A percentile compares a stretch with the other conserved stretches of the same genome.
phyloP scores from a whole-genome alignment of 1,140 invertebrate genomes.

The Cardiocondyla obscurior region DNA sequence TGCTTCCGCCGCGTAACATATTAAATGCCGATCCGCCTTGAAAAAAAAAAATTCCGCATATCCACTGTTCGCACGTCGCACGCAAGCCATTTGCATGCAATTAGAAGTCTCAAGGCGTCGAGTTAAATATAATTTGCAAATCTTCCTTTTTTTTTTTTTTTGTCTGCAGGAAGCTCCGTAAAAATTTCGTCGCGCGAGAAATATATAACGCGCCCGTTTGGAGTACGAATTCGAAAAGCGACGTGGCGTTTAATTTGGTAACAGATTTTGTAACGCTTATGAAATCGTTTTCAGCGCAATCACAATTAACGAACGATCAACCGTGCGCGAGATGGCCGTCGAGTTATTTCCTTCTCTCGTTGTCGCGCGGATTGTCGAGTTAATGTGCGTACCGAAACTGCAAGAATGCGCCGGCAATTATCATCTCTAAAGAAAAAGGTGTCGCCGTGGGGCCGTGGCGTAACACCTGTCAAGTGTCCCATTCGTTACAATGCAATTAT shows the following conservation, averaged over 20 bases:
- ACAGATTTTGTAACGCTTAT: background rate
- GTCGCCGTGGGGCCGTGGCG: conserved; percentile 7
- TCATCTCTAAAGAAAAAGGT: conserved; percentile 25
- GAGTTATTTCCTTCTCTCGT: background rate
- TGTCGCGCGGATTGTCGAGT: too few relatives aligned
- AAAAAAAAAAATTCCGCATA: background rate
- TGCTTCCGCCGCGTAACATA: conserved; percentile 18
- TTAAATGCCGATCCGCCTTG: conserved; percentile 24
- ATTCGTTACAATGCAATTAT: conserved; percentile 35
- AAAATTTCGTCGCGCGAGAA: background rate
- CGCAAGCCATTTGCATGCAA: background rate
- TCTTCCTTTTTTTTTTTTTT: too few relatives aligned
- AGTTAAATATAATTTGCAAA: background rate
- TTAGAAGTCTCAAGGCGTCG: background rate
- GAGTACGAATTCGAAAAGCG: background rate
- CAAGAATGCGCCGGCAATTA: conserved; percentile 19
- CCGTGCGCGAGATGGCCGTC: too few relatives aligned
- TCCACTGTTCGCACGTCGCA: background rate
- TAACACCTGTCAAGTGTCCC: background rate
- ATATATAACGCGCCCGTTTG: background rate
- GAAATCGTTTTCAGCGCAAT: too few relatives aligned
- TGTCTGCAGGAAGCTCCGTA: too few relatives aligned
- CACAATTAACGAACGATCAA: background rate
- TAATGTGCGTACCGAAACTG: conserved; percentile 6
- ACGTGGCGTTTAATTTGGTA: background rate